Conservation (phyloP, 2,888 invertebrate species). For the Agriopis leucophaearia region DNA sequence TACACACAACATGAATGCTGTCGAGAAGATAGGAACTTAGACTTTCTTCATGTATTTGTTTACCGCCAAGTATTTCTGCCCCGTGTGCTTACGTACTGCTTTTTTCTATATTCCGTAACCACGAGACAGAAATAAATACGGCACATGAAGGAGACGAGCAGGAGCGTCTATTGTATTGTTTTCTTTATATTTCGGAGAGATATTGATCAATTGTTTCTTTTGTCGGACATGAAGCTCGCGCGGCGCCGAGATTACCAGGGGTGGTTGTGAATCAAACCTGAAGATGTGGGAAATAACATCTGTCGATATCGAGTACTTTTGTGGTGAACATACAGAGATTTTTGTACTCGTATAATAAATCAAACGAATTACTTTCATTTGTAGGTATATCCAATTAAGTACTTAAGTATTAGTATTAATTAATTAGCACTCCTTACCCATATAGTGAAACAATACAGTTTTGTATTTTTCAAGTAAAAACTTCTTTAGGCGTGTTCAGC, state of each 20-base stretch:
- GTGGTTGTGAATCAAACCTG: conserved; percentile 20
- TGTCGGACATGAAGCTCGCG: conserved; percentile 24
- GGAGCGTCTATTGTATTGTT: conserved; percentile 31
- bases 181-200: conserved; percentile 29
- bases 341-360: neutral
- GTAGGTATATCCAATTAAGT: too few species aligned
- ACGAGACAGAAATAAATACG: conserved; percentile 18
- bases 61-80: too few species aligned
- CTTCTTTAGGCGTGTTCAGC: too few species aligned
- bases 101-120: neutral
- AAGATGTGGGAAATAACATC: conserved; percentile 28
- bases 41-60: too few species aligned
- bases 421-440: too few species aligned
- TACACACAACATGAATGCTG: too few species aligned
- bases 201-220: conserved; percentile 37
- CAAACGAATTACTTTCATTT: too few species aligned
- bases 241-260: conserved; percentile 21
- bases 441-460: too few species aligned
- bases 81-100: neutral
- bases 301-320: conserved; percentile 7
- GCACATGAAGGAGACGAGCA: conserved; percentile 20
- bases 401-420: too few species aligned
- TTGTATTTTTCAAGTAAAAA: too few species aligned
- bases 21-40: too few species aligned
- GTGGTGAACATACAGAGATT: conserved; percentile 1